Conservation (phyloP, 2,888 invertebrate genomes). For the Phlogophora meticulosa region DNA sequence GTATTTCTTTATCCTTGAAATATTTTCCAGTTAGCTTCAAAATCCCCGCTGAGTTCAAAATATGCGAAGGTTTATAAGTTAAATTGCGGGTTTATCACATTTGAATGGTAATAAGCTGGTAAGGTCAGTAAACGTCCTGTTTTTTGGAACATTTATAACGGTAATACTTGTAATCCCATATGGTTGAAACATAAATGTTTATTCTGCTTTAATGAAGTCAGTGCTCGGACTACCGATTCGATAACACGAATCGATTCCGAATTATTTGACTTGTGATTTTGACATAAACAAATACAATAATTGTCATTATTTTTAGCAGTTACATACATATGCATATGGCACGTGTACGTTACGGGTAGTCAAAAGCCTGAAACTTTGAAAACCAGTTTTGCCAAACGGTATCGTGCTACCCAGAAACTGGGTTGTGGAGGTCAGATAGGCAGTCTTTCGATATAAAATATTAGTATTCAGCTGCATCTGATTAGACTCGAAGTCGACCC, state of each 20-base stretch:
- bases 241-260: neutral
- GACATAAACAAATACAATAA: neutral
- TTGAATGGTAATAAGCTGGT: conserved; percentile 27
- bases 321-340: too few species aligned
- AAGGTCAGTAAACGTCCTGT: conserved; percentile 39
- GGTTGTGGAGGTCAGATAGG: too few species aligned
- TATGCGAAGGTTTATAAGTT: conserved; percentile 35
- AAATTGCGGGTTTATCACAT: conserved; percentile 38
- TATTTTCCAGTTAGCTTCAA: conserved; percentile 1
- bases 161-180: conserved; percentile 33
- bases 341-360: too few species aligned
- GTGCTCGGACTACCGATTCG: neutral
- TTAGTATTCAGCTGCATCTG: too few species aligned
- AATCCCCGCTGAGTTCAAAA: conserved; percentile 52
- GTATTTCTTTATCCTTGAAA: neutral
- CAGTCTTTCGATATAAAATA: too few species aligned
- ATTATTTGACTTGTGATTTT: neutral
- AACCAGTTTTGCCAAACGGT: too few species aligned
- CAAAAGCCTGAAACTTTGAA: too few species aligned
- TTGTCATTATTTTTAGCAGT: neutral
- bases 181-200: neutral
- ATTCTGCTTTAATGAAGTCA: conserved; percentile 14
- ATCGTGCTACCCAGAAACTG: too few species aligned
- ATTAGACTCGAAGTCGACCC: too few species aligned
- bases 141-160: conserved; percentile 35